Evolutionary conservation across 2,113 vertebrate genomes (phyloP), one percentile per base, ranked within the genome.

Genomic region (Rhinolophus sinicus): DNA sequence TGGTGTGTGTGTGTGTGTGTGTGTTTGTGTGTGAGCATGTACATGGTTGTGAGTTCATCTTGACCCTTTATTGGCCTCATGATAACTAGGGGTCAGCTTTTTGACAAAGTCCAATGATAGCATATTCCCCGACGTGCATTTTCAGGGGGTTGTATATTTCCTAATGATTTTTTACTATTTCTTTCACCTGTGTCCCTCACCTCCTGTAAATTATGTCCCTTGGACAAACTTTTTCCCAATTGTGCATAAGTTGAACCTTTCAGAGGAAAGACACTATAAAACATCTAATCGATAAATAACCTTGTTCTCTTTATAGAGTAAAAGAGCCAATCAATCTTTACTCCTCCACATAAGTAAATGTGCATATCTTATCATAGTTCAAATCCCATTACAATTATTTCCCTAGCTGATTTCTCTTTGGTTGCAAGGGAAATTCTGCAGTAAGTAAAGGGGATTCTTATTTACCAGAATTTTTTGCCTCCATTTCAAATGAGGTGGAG

Each of bases 221-320:
- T 96, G 58, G 85, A 97, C 86, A 97, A 93, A 97, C 83, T 97
- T 97, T 93, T 91, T 58, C 80, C 94, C 69, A 86, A 93, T 52
- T 94, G 88, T 94, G 69, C 91, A 83, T 82, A 96, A 90, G 88
- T 91, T 96, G 93, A 97, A 86, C 72, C 91, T 97, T 97, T 96
- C 85, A 94, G 58, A 94, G 56, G 94, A 93, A 97, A 96, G 94
- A 76, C 91, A 90, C 90, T 86, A 95, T 97, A 96, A 97, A 97
- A 92, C 85, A 97, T 86, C 90, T 83, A 94, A 97, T 97, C 85
- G 2, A 97, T 97, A 97, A 97, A 96, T 96, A 97, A 97, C 93
- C 86, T 90, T 96, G 89, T 93, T 95, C 93, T 97, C 89, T 97
- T 97, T 81, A 24, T 95, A 62, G 89, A 93, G 88, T 93, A 94